Evolutionary conservation across 1,140 invertebrate genomes (phyloP), one percentile per base, ranked within the genome.

Genomic region (Anastatus disparis): DNA sequence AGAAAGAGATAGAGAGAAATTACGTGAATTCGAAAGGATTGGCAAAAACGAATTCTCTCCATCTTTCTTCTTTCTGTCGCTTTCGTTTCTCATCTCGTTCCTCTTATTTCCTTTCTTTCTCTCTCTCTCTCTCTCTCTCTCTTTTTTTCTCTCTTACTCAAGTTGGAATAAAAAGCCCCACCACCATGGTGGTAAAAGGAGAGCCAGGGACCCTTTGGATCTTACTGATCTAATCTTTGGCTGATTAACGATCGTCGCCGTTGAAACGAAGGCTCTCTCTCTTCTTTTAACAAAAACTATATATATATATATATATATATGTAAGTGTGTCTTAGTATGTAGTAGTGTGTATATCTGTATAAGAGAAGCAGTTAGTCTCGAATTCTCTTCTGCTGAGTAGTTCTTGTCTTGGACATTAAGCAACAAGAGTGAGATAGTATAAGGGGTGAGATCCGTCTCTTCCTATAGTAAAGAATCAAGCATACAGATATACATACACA

Each of bases 191-290:
- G 46, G 65, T 58, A n/a, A n/a, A n/a, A n/a, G n/a, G n/a, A n/a
- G n/a, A 74, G 67, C 69, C 72, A 59, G 76, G n/a, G 74, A 73
- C 75, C 76, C 76, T 79, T 77, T 72, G 78, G 70, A 78, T 63
- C 74, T 78, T 76, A 75, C 77, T 79, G 80, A 82, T 82, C 80
- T 84, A 84, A 82, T 82, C 81, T 78, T 75, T 76, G 77, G 75
- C 80, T 83, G 81, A 82, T 83, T 82, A 83, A 83, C 80, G 82
- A 81, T 81, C 80, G 77, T 75, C 77, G 76, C 74, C 44, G 6
- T 4, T 4, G 3, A 3, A 15, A n/a, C 44, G 13, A n/a, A 8
- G 44, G 44, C n/a, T n/a, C n/a, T n/a, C n/a, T n/a, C n/a, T n/a
- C n/a, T n/a, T n/a, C n/a, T n/a, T n/a, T n/a, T n/a, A n/a, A n/a